Evolutionary conservation across 2,888 invertebrate genomes (phyloP), one percentile per base, ranked within the genome.

Genomic region (Ectemnius cavifrons): DNA sequence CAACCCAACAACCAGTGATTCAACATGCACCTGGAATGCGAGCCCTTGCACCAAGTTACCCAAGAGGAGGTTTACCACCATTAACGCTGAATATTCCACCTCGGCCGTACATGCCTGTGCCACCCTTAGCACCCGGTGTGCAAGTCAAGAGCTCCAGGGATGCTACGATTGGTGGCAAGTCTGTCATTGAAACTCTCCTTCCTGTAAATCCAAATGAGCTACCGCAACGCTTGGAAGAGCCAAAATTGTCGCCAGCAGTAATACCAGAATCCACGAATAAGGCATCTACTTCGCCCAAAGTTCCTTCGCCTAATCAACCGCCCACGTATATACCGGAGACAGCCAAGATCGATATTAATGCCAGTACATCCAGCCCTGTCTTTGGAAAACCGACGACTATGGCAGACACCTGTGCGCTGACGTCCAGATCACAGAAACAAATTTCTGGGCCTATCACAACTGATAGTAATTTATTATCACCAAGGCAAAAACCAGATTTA

Each of bases 261-360:
- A 85, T 91, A 46, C 89, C 90, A 0, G 91, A 91, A 57, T 67
- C 89, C 0, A 83, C 86, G 1, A 89, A 84, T 71, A 91, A 91
- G 67, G 88, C 90, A 0, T 91, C 91, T 0, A 91, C 91, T 0
- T 91, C 91, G 6, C 91, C 91, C 0, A 91, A 91, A 62, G 88
- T 91, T 20, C 91, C 91, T 2, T 91, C 91, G 60, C 91, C 91
- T 0, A 91, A 91, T 78, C 91, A 91, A 49, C 91, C 91, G 11
- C 91, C 91, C 0, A 91, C 90, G 0, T 90, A 89, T 71, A 91
- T 91, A 65, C 91, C 91, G 1, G 91, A 91, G 78, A 91, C 91
- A 0, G 91, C 91, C 0, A 91, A 91, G 65, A 89, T 91, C 62
- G 91, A 90, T 46, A 88, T 88, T 20, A 89, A 72, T 58, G 89